phyloP scores from a whole-genome alignment of 2,888 invertebrate genomes.

The Sphecodes monilicornis region DNA sequence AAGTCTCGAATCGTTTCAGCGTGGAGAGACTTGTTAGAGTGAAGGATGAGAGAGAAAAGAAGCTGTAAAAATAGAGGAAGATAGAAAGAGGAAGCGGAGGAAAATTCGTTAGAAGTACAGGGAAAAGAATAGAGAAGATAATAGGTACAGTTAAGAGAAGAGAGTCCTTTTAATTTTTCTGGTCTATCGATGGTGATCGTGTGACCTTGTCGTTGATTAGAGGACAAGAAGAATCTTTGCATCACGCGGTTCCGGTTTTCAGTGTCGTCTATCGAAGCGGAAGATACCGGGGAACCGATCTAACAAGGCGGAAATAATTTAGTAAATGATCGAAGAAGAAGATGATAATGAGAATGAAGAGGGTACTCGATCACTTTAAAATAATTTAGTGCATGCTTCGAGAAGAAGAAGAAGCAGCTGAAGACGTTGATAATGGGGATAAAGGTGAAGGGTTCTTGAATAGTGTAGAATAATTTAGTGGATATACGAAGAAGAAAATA shows the following conservation, averaged over 20 bases:
- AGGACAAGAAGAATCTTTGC: not conserved
- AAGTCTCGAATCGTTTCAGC: not conserved
- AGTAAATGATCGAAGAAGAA: not conserved
- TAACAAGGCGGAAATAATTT: not conserved
- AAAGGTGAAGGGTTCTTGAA: no score
- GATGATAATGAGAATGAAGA: no score
- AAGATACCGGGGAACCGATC: not conserved
- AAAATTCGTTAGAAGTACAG: not conserved
- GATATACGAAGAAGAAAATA: not conserved
- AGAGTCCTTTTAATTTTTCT: not conserved
- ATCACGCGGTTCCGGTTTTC: not conserved
- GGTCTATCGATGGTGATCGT: not conserved
- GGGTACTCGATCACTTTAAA: no score
- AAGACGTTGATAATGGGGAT: no score
- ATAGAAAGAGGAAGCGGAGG: not conserved
- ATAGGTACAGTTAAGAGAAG: not conserved
- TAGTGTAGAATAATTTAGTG: not conserved
- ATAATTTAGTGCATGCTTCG: no score
- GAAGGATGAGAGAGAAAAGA: not conserved
- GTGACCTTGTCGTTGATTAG: not conserved
- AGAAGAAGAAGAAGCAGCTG: no score
- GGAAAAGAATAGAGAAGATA: not conserved
- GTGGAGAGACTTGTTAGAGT: not conserved
- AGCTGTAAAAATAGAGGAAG: not conserved
- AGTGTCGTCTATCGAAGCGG: not conserved